These are phyloP conservation scores for Gnathonemus longibarbis DNA, from an alignment of 2,113 vertebrate genomes.

Conservation along the genomic window DNA sequence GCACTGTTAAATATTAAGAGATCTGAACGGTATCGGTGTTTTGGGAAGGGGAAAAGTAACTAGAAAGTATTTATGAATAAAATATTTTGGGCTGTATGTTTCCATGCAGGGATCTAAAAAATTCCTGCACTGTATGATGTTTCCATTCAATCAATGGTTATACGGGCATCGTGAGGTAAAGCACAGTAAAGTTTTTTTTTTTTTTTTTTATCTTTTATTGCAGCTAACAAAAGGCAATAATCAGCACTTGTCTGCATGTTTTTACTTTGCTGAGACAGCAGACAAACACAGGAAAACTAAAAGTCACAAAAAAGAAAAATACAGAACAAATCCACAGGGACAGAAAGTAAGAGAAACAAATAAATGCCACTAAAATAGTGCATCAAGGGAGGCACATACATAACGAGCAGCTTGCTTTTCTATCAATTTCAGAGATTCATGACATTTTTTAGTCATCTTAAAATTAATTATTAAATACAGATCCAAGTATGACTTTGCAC, in stretches of 20 bases:
- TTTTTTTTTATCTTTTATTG: neutral
- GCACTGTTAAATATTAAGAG: neutral
- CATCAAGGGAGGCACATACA: neutral
- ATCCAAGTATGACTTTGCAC: neutral
- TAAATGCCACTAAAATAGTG: neutral
- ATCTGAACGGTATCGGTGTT: neutral
- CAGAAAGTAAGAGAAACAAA: neutral
- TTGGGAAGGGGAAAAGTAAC: neutral
- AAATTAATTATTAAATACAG: neutral
- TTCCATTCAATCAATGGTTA: neutral
- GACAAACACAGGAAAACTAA: neutral
- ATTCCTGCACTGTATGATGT: neutral
- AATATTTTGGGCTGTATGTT: neutral
- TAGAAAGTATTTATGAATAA: neutral
- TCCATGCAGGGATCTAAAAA: neutral
- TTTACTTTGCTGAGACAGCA: neutral
- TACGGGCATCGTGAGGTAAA: neutral
- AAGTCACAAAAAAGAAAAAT: neutral
- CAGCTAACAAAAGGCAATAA: neutral
- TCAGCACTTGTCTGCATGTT: neutral
- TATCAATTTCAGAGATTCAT: neutral
- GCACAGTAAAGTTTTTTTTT: neutral
- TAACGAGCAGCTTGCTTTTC: neutral
- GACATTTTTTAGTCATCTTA: neutral
- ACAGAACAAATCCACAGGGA: neutral